Evolutionary conservation across 2,888 invertebrate genomes (phyloP).

Genomic region (Mesorhabditis sp.): DNA sequence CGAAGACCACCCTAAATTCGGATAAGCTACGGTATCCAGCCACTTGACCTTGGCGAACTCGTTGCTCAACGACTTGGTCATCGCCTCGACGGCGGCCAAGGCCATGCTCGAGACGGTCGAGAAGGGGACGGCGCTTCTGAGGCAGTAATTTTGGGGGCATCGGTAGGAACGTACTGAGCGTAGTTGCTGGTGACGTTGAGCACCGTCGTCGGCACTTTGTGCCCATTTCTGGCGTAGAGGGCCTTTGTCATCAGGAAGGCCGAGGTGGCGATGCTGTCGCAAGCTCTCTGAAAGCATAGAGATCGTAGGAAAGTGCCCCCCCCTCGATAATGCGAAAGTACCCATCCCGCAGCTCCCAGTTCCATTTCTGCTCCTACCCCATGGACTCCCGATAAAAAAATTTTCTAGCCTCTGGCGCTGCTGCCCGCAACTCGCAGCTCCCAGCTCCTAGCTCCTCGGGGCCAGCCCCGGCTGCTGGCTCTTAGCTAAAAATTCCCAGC

Average conservation of each 20-base stretch:
- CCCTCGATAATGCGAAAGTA: too few relatives aligned
- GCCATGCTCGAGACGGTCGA: background rate
- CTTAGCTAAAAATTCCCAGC: too few relatives aligned
- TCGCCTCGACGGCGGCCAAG: background rate
- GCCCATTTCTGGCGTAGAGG: background rate
- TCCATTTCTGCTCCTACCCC: too few relatives aligned
- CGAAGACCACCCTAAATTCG: background rate
- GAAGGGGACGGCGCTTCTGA: background rate
- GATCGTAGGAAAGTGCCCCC: too few relatives aligned
- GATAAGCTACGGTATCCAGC: too few relatives aligned
- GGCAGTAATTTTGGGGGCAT: background rate
- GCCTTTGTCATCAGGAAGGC: background rate
- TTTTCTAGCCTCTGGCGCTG: too few relatives aligned
- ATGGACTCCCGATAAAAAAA: too few relatives aligned
- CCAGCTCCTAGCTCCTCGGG: too few relatives aligned
- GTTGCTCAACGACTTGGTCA: slow-evolving; percentile 1
- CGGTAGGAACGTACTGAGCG: background rate
- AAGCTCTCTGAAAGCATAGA: background rate
- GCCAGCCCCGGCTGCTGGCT: too few relatives aligned
- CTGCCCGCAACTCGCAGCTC: too few relatives aligned
- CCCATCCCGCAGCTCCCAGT: too few relatives aligned
- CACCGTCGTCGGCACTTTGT: background rate
- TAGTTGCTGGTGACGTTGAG: background rate
- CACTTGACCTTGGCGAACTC: background rate
- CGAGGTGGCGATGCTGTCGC: background rate